Conservation (phyloP, 2,113 vertebrate species). For the Tinamus guttatus region DNA sequence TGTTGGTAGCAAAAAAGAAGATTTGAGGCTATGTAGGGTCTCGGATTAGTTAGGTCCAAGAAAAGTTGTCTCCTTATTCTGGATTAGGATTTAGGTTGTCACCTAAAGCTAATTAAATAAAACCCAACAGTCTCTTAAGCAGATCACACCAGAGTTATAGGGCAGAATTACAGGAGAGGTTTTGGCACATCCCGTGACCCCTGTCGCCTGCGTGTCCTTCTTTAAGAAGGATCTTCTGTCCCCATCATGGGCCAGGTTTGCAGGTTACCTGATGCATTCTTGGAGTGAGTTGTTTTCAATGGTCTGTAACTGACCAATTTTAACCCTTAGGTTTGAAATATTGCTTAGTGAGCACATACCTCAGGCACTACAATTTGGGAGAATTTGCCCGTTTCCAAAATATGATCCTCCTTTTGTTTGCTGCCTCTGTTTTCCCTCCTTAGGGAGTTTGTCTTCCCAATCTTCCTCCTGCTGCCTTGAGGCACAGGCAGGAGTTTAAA, state of each 20-base stretch:
- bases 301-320: background rate
- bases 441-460: background rate
- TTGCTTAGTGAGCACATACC: background rate
- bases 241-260: background rate
- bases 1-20: constrained; percentile 12
- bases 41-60: constrained; percentile 18
- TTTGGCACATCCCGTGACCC: background rate
- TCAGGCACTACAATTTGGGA: background rate
- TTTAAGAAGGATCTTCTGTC: background rate
- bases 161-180: background rate
- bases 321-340: background rate
- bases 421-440: background rate
- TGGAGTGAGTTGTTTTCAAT: background rate
- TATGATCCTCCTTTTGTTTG: background rate
- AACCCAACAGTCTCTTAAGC: background rate
- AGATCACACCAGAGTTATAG: background rate
- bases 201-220: accelerated
- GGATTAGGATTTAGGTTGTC: constrained; percentile 17
- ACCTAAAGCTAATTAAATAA: constrained; percentile 36
- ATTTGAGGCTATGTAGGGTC: background rate
- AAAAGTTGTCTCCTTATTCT: constrained; percentile 21
- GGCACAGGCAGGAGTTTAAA: background rate
- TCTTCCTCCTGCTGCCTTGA: background rate
- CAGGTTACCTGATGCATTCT: background rate
- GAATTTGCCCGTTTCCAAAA: background rate